Evolutionary conservation across 2,113 vertebrate species (phyloP).

Genomic region (Cromileptes altivelis): DNA sequence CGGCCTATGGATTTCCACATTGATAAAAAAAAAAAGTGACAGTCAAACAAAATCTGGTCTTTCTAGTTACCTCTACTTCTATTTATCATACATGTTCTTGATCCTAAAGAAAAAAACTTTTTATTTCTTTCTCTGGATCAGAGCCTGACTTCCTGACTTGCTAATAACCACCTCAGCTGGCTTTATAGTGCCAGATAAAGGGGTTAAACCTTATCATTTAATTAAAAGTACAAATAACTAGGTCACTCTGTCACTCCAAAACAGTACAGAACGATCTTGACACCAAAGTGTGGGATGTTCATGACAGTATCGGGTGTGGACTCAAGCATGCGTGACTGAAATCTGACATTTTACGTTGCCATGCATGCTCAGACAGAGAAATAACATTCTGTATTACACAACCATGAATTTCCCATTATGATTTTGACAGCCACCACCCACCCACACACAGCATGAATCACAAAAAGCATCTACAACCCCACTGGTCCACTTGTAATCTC

Average conservation of each 20-base stretch:
- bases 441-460: conserved; percentile 14
- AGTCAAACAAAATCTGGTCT: not conserved
- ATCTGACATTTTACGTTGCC: conserved; percentile 2
- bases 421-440: conserved; percentile 1
- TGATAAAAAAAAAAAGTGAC: conserved; percentile 36
- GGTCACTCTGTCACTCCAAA: not conserved
- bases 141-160: not conserved
- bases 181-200: not conserved
- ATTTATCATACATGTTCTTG: not conserved
- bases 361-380: not conserved
- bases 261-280: not conserved
- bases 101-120: not conserved
- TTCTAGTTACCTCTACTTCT: not conserved
- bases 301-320: not conserved
- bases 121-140: not conserved
- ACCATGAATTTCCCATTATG: conserved; percentile 1
- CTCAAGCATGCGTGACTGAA: not conserved
- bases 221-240: conserved; percentile 6
- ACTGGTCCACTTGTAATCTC: not conserved
- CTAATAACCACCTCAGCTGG: not conserved
- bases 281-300: not conserved
- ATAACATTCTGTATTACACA: conserved; percentile 25
- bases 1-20: not conserved
- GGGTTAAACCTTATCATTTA: not conserved
- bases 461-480: not conserved